Evolutionary conservation across 2,113 vertebrate species (phyloP).

Genomic region (Gymnarchus niloticus): DNA sequence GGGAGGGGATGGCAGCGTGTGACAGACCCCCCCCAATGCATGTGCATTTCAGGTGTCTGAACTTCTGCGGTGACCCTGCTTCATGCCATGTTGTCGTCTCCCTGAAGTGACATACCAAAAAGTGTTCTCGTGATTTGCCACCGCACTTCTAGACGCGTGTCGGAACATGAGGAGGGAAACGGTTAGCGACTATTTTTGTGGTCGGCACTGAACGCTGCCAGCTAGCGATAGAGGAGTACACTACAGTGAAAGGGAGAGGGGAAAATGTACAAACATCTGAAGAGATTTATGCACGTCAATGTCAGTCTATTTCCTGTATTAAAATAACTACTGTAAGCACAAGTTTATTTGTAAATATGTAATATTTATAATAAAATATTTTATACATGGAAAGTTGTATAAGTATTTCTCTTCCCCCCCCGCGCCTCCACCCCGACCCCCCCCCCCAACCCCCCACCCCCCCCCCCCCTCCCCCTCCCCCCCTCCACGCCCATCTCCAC

Average conservation of each 20-base stretch:
- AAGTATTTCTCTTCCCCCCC: background rate
- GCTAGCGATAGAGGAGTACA: slow-evolving; percentile 55
- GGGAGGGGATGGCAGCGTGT: background rate
- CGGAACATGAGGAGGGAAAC: slow-evolving; percentile 58
- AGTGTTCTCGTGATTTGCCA: slow-evolving; percentile 38
- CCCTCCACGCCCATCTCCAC: too few relatives aligned
- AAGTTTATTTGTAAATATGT: slow-evolving; percentile 86
- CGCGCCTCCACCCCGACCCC: too few relatives aligned
- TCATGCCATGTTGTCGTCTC: background rate
- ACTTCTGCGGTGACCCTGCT: background rate
- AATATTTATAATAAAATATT: slow-evolving; percentile 90
- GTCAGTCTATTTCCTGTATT: slow-evolving; percentile 62
- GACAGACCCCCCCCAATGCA: slow-evolving; percentile 30
- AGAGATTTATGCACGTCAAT: slow-evolving; percentile 56
- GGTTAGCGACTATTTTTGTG: slow-evolving; percentile 71
- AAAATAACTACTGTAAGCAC: slow-evolving; percentile 83
- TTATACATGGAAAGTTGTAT: slow-evolving; percentile 67
- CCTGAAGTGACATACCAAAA: slow-evolving; percentile 31
- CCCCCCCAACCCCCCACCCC: too few relatives aligned
- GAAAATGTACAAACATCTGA: slow-evolving; percentile 30
- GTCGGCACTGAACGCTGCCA: slow-evolving; percentile 71
- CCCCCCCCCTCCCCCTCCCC: too few relatives aligned
- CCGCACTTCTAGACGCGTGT: slow-evolving; percentile 58
- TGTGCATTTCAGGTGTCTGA: slow-evolving; percentile 45
- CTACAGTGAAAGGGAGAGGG: slow-evolving; percentile 40